These are phyloP conservation scores for Echinops telfairi DNA, from an alignment of 2,113 vertebrate genomes.

Conservation along the genomic window DNA sequence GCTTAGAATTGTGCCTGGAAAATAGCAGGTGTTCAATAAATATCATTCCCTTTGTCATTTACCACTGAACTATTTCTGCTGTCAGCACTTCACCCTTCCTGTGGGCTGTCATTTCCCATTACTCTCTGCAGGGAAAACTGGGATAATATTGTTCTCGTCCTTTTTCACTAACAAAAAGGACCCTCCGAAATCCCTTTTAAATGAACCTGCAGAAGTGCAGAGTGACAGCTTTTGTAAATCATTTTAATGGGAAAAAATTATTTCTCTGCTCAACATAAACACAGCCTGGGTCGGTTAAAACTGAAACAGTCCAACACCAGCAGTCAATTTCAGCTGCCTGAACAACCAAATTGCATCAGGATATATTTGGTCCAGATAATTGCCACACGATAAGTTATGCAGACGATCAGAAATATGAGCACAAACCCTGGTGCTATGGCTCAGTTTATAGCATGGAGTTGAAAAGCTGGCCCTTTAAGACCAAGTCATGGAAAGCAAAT, in stretches of 20 bases:
- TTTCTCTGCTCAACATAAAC: constrained; percentile 66
- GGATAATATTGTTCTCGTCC: constrained; percentile 71
- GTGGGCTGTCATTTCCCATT: constrained; percentile 70
- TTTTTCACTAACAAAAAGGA: constrained; percentile 72
- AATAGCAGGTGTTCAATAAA: constrained; percentile 69
- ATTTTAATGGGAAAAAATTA: constrained; percentile 79
- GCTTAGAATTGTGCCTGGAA: constrained; percentile 36
- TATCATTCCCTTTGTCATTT: constrained; percentile 56
- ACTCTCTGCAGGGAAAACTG: constrained; percentile 60
- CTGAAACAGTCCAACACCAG: not conserved
- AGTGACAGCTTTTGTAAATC: constrained; percentile 82
- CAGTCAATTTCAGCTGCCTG: constrained; percentile 36
- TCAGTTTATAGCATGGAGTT: not conserved
- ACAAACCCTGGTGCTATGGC: not conserved
- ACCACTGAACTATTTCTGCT: constrained; percentile 20
- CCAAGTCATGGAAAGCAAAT: constrained; percentile 14
- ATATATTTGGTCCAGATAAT: constrained; percentile 30
- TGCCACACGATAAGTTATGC: not conserved
- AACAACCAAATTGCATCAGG: constrained; percentile 13
- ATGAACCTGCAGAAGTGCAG: constrained; percentile 70
- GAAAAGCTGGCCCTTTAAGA: constrained; percentile 2
- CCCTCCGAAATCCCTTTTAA: constrained; percentile 75
- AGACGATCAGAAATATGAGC: constrained; percentile 38
- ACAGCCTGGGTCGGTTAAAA: constrained; percentile 54
- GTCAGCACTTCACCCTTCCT: constrained; percentile 60